A percentile compares a stretch with the other conserved stretches of the same genome.
Conservation (phyloP, 2,888 invertebrate species). For the Lamellibrachia satsuma region DNA sequence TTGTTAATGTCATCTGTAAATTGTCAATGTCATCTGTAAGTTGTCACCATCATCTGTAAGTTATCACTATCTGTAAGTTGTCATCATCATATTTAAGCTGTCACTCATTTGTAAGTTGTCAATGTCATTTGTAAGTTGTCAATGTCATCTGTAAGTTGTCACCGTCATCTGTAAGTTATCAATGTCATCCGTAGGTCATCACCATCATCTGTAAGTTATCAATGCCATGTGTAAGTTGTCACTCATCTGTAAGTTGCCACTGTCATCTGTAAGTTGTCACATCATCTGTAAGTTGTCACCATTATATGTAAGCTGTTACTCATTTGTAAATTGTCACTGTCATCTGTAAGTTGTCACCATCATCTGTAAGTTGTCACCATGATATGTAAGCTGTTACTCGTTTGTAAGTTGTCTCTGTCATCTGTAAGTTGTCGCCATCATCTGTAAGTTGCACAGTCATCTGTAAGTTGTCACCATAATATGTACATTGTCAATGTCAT, state of each 20-base stretch:
- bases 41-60: not conserved
- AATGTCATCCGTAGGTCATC: too few relatives aligned
- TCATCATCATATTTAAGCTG: not conserved
- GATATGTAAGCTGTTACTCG: too few relatives aligned
- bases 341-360: too few relatives aligned
- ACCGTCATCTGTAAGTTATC: not conserved
- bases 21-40: not conserved
- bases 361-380: too few relatives aligned
- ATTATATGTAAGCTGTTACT: too few relatives aligned
- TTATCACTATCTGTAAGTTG: not conserved
- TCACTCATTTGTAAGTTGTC: not conserved
- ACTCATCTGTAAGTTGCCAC: not conserved
- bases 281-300: too few relatives aligned
- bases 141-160: not conserved
- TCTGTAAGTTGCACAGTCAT: too few relatives aligned
- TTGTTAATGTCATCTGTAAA: not conserved
- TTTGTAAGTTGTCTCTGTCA: too few relatives aligned
- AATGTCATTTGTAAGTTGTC: not conserved
- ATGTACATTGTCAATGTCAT: too few relatives aligned
- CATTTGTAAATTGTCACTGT: too few relatives aligned
- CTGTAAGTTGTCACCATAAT: too few relatives aligned
- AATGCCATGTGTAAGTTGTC: not conserved
- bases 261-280: not conserved
- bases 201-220: not conserved
- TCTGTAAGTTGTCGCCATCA: too few relatives aligned